phyloP scores from a whole-genome alignment of 2,797 vertebrate genomes.

The Argyrosomus regius region DNA sequence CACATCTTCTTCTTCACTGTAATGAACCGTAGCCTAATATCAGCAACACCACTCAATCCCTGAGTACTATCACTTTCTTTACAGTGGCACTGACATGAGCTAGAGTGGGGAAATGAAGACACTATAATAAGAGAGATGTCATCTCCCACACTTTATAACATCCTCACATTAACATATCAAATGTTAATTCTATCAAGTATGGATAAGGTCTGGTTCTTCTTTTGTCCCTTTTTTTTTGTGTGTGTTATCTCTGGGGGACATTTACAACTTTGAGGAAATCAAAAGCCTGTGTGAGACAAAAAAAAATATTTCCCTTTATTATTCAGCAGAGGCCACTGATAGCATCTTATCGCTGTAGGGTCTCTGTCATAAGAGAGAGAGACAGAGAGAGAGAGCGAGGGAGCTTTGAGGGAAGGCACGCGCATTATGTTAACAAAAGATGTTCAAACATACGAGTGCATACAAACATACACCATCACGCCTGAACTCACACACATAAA shows the following conservation, averaged over 20 bases:
- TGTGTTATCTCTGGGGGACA: conserved; percentile 70
- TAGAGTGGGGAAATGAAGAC: conserved; percentile 70
- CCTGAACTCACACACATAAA: conserved; percentile 66
- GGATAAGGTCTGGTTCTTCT: conserved; percentile 56
- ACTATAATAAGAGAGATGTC: conserved; percentile 67
- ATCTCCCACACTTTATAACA: conserved; percentile 71
- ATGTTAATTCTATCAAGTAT: conserved; percentile 81
- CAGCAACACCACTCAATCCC: conserved; percentile 59
- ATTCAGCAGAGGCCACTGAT: conserved; percentile 75
- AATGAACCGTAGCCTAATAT: conserved; percentile 59
- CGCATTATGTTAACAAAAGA: conserved; percentile 42
- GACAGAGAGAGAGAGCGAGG: conserved; percentile 21
- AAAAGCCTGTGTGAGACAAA: conserved; percentile 76
- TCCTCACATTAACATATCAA: conserved; percentile 78
- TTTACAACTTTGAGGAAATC: conserved; percentile 83
- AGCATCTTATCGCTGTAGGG: conserved; percentile 78
- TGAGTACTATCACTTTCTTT: conserved; percentile 52
- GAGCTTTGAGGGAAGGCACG: conserved; percentile 45
- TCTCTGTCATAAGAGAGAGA: conserved; percentile 53
- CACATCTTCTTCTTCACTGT: conserved; percentile 39
- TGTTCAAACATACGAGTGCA: conserved; percentile 47
- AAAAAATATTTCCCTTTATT: conserved; percentile 75
- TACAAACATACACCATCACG: conserved; percentile 57
- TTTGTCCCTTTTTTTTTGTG: conserved; percentile 16
- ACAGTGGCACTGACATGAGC: conserved; percentile 57